Percentiles rank a stretch among this genome's conserved stretches.
phyloP scores from a whole-genome alignment of 2,113 vertebrate genomes.

The Microtus pennsylvanicus region DNA sequence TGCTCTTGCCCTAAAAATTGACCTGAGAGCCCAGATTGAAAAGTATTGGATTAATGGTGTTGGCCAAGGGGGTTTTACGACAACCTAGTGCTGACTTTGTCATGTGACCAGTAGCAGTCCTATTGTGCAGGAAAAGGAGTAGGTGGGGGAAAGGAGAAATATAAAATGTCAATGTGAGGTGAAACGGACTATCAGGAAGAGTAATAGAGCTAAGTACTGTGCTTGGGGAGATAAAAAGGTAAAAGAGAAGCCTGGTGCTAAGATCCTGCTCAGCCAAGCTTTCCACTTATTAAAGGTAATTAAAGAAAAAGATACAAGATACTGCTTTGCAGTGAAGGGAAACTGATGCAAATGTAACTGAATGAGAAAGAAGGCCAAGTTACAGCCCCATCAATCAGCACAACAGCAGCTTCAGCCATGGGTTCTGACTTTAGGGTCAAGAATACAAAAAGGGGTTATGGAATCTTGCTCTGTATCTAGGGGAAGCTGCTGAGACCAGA shows the following conservation, averaged over 20 bases:
- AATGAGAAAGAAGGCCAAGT: not conserved
- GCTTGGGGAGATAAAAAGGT: not conserved
- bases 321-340: not conserved
- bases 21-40: too few species aligned
- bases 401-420: not conserved
- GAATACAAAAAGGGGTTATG: not conserved
- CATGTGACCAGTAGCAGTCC: not conserved
- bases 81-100: not conserved
- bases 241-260: not conserved
- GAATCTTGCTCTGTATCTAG: not conserved
- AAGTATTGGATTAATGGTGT: not conserved
- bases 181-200: not conserved
- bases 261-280: not conserved
- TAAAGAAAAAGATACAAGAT: not conserved
- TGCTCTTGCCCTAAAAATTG: too few species aligned
- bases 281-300: not conserved
- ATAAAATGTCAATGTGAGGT: not conserved
- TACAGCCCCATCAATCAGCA: not conserved
- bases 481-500: not conserved
- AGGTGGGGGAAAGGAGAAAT: not conserved
- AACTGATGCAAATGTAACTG: not conserved
- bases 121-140: not conserved
- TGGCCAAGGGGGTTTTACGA: not conserved
- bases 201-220: not conserved
- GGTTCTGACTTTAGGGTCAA: not conserved